Evolutionary conservation across 2,113 vertebrate species (phyloP), one percentile per base, ranked within the genome.

Genomic region (Lutjanus erythropterus): DNA sequence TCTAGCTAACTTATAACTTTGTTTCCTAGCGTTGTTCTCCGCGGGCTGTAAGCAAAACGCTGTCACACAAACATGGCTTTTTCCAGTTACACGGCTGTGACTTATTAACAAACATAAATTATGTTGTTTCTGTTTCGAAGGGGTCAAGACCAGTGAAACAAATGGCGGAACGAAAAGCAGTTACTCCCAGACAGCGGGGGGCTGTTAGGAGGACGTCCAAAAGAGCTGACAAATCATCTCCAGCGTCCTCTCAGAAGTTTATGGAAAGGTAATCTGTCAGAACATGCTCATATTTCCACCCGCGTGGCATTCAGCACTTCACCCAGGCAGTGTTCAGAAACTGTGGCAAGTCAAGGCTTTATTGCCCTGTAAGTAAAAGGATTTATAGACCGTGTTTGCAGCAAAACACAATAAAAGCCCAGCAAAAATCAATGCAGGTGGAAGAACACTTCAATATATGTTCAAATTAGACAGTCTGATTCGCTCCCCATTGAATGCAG

Each of bases 211-310:
- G 42, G 47, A 71, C 61, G 46, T 29, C 31, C 10, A 77, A 37
- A 82, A 67, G 35, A 75, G 41, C 47, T 53, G 33, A 75, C 41
- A 81, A 77, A 76, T 67, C 47, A 49, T 73, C 71, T 35, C 47
- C 16, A 27, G 69, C 31, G 6, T 71, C 46, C 33, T 27, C 29
- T 70, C 61, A 29, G 42, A 93, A 84, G 56, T 80, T 59, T 31
- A 37, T 93, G 14, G 86, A 91, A 35, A 93, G 91, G 94, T 89
- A 92, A 91, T 74, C 23, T 50, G 18, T 83, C 67, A 65, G 8
- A 56, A 9, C 33, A 50, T 2, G 61, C 23, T 60, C 46, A 7
- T 23, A 16, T 68, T 71, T 52, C 39, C 21, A 66, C 60, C 59
- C 37, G 19, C 27, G 15, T 58, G 31, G 55, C 27, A 52, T 67